Evolutionary conservation across 2,113 vertebrate species (phyloP), one percentile per base, ranked within the genome.

Genomic region (Camarhynchus parvulus): DNA sequence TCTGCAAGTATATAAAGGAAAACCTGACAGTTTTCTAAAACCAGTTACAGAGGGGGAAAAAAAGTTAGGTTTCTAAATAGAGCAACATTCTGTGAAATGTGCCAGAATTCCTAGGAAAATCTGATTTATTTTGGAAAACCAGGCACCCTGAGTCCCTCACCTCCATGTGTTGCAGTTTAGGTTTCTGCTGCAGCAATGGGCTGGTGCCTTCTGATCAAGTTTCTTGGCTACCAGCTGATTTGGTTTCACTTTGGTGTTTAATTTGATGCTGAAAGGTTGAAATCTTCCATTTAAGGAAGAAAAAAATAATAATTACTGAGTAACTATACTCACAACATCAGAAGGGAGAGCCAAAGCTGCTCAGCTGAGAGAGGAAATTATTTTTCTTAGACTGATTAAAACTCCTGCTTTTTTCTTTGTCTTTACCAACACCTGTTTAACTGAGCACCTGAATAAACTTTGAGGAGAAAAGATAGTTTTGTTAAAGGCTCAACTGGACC

Each of bases 361-460:
- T 76, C 68, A 87, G 31, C 70, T 83, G 81, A 85, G 55, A 70
- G 20, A 56, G 74, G 70, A 95, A 84, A 66, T 92, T 23, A 66
- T 92, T 95, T 94, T 92, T 79, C 69, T 79, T 62, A 73, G 37
- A 11, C n/a, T 72, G 30, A 89, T 87, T 89, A 69, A 73, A 91
- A 76, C 39, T 53, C 86, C 22, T 83, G 39, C 7, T 31, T 88
- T 91, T 76, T 77, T 20, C 44, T 94, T 92, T 75, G 80, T 95
- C 62, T 95, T 89, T 72, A 53, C 41, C 56, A 73, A 73, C 74
- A 94, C 87, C 74, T 96, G 74, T 84, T 88, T 84, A 50, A 87
- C 35, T 87, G 68, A 59, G 62, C 89, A 95, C 92, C 91, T 92
- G 91, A 93, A 78, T 89, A 97, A 95, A 93, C 87, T 56, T 77